Base-by-base conservation (phyloP, 2,888 invertebrate genomes). In the Stictocephala bisonia region DNA sequence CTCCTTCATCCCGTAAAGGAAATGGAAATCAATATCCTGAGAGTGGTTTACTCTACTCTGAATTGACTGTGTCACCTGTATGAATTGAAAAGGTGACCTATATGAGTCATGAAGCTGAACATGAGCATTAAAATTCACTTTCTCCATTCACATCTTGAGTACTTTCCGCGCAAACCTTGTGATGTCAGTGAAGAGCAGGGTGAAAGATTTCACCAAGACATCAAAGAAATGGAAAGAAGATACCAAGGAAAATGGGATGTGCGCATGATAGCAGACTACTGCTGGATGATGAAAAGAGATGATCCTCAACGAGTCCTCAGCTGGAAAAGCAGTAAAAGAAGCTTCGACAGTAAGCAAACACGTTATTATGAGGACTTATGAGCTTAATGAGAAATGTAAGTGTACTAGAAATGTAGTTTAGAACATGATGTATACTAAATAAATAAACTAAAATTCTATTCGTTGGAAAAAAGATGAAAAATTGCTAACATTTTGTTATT, bases 351-450 rank as follows among this genome's bases (percentile, higher is more conserved):
- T 1, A 67, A 67, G 50, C 1, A 29, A 27, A 67, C 44, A 29
- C 48, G 26, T 24, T 50, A 13, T 24, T 67, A 67, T 24, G 15
- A 50, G 29, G 67, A 67, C 50, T 67, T 67, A 6, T 66, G 27
- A 44, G 2, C 41, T 4, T 60, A 22, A 29, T 3, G 18, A 58
- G 6, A 24, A 31, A 24, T 58, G 3, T 3, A 58, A 60, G 18
- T 60, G 40, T 60, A 35, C 31, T 60, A 11, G n/a, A 29, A 60
- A 60, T 18, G 29, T 60, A 60, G 15, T 41, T 41, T 41, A 15
- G 20, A 41, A 40, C 6, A n/a, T 64, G 24, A 41, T 64, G 3
- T 35, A 41, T 94, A 74, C 91, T 93, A 27, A 88, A n/a, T 41
- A 22, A 22, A 41, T 64, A 41, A 22, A 64, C 11, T 40, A 20